phyloP scores from a whole-genome alignment of 2,113 vertebrate species.

The Ellobius talpinus region DNA sequence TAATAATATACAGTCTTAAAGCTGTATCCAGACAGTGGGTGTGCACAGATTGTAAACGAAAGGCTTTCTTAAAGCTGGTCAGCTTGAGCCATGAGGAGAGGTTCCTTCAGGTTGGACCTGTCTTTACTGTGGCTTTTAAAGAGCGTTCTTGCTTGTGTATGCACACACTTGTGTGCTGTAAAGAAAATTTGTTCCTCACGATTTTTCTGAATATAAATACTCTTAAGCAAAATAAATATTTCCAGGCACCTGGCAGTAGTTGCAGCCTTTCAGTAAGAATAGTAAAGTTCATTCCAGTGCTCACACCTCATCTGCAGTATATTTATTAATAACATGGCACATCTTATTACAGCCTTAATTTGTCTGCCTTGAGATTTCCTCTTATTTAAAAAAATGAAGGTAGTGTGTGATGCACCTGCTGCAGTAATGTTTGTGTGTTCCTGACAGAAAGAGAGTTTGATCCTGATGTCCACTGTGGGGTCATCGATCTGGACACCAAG shows the following conservation, averaged over 20 bases:
- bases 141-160: no score
- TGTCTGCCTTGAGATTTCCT: slow-evolving; percentile 6
- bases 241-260: not conserved
- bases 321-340: not conserved
- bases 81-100: not conserved
- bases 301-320: not conserved
- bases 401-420: not conserved
- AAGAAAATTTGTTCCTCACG: not conserved
- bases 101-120: not conserved
- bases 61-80: not conserved
- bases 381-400: slow-evolving; percentile 36
- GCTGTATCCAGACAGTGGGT: not conserved
- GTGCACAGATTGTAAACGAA: not conserved
- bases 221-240: not conserved
- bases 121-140: not conserved
- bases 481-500: slow-evolving; percentile 96
- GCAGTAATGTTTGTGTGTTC: slow-evolving; percentile 68
- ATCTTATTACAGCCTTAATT: not conserved
- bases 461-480: slow-evolving; percentile 98
- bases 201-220: not conserved
- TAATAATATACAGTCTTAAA: slow-evolving; percentile 77
- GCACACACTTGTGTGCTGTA: not conserved
- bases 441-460: slow-evolving; percentile 97
- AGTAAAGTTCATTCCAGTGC: accelerated
- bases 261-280: no score